Conservation (phyloP, 1,140 invertebrate species). For the Drosophila truncata region DNA sequence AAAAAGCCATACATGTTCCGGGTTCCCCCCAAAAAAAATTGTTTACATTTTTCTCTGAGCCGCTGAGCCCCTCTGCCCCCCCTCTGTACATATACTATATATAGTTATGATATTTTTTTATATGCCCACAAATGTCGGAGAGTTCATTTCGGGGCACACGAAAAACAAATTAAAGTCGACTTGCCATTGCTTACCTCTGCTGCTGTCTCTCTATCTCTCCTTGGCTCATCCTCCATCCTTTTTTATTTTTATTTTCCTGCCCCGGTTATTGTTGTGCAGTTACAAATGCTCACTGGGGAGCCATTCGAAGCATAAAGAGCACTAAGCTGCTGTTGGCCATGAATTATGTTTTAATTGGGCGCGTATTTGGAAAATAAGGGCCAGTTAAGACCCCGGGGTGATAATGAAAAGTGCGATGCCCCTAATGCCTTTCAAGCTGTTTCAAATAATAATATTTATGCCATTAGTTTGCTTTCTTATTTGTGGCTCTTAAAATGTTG, state of each 20-base stretch:
- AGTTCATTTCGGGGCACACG: slow-evolving; percentile 45
- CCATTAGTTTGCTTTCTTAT: slow-evolving; percentile 14
- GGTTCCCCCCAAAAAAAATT: slow-evolving; percentile 57
- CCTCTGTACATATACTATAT: slow-evolving; percentile 36
- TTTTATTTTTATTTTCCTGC: slow-evolving; percentile 28
- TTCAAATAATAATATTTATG: slow-evolving; percentile 27
- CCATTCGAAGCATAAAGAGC: slow-evolving; percentile 75
- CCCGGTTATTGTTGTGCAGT: slow-evolving; percentile 49
- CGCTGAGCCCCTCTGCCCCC: slow-evolving; percentile 18
- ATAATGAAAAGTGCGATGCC: slow-evolving; percentile 39
- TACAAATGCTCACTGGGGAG: slow-evolving; percentile 78
- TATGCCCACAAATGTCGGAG: slow-evolving; percentile 67
- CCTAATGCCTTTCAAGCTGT: slow-evolving; percentile 8
- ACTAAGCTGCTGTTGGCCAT: slow-evolving; percentile 76
- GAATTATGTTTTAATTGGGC: slow-evolving; percentile 81
- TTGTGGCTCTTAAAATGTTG: background rate
- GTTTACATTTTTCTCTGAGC: slow-evolving; percentile 75
- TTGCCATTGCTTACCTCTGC: slow-evolving; percentile 62
- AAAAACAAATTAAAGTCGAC: slow-evolving; percentile 79
- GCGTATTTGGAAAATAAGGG: slow-evolving; percentile 58
- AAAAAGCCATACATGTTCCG: slow-evolving; percentile 66
- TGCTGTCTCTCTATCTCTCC: slow-evolving; percentile 18
- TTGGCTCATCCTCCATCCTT: slow-evolving; percentile 20
- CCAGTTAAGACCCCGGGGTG: slow-evolving; percentile 20
- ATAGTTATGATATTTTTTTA: slow-evolving; percentile 78